These are phyloP conservation scores for Catocala fraxini DNA, from an alignment of 2,888 invertebrate species.

Conservation along the genomic window DNA sequence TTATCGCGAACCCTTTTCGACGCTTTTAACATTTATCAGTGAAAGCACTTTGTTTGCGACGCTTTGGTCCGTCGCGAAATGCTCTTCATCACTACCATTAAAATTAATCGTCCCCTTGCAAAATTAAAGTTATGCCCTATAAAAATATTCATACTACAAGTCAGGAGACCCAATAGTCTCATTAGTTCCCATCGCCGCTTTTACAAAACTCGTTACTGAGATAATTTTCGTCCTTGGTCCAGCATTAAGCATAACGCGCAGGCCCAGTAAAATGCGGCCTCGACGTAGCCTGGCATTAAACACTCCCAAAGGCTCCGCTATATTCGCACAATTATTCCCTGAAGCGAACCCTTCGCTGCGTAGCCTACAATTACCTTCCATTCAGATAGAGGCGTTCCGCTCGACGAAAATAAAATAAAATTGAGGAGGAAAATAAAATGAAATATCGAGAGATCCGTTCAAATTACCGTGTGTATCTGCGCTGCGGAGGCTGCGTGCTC, in stretches of 20 bases:
- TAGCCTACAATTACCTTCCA: conserved; percentile 85
- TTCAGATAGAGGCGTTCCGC: conserved; percentile 77
- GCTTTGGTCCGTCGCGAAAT: conserved; percentile 35
- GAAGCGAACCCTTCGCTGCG: conserved; percentile 81
- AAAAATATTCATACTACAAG: conserved; percentile 82
- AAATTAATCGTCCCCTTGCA: conserved; percentile 76
- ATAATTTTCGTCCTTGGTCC: conserved; percentile 85
- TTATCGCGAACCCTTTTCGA: conserved; percentile 54
- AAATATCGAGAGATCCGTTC: conserved; percentile 76
- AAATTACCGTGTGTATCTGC: conserved; percentile 69
- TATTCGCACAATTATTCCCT: conserved; percentile 85
- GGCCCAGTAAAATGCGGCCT: conserved; percentile 73
- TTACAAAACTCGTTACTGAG: conserved; percentile 82
- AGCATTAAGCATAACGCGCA: conserved; percentile 75
- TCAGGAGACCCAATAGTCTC: conserved; percentile 78
- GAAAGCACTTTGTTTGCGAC: conserved; percentile 55
- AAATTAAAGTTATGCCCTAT: conserved; percentile 81
- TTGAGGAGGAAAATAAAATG: conserved; percentile 82
- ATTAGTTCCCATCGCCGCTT: conserved; percentile 82
- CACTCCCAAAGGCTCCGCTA: conserved; percentile 81
- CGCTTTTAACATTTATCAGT: conserved; percentile 64
- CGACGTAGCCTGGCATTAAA: conserved; percentile 83
- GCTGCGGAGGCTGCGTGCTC: conserved; percentile 58
- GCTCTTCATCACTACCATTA: conserved; percentile 65
- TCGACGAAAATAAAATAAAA: conserved; percentile 79